phyloP scores from a whole-genome alignment of 2,113 vertebrate species.

The Rhizomys pruinosus region DNA sequence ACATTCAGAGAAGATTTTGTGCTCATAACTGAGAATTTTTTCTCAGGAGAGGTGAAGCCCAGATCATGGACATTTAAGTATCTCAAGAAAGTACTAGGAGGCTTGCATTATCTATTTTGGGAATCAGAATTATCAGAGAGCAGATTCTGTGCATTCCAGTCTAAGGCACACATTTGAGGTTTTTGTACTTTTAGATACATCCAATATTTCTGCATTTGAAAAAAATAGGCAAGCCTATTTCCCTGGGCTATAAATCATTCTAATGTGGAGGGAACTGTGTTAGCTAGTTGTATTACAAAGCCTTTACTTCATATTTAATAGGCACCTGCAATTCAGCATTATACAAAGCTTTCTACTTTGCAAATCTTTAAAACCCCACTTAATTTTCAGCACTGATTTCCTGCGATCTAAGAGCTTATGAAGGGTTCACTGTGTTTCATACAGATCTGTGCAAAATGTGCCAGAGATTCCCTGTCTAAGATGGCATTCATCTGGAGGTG shows the following conservation, averaged over 20 bases:
- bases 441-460: slow-evolving; percentile 75
- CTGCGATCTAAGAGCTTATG: slow-evolving; percentile 71
- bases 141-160: too few species aligned
- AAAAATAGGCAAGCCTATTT: slow-evolving; percentile 74
- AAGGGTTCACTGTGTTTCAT: slow-evolving; percentile 76
- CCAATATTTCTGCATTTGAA: slow-evolving; percentile 47
- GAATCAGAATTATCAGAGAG: slow-evolving; percentile 3
- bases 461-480: slow-evolving; percentile 72
- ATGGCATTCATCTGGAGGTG: slow-evolving; percentile 77
- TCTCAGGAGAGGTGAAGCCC: not conserved
- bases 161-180: slow-evolving; percentile 22
- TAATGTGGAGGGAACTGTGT: slow-evolving; percentile 67
- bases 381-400: slow-evolving; percentile 78
- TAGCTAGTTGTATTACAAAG: slow-evolving; percentile 78
- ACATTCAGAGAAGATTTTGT: not conserved
- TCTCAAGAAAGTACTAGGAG: not conserved
- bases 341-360: slow-evolving; percentile 80
- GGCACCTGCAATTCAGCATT: slow-evolving; percentile 75
- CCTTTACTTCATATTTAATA: slow-evolving; percentile 74
- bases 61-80: not conserved
- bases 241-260: slow-evolving; percentile 73
- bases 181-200: slow-evolving; percentile 55
- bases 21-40: not conserved
- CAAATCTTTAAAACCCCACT: slow-evolving; percentile 76
- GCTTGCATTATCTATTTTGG: not conserved